Percentiles rank a stretch among this genome's conserved stretches.
These are phyloP conservation scores for Macrophya annulata DNA, from an alignment of 2,888 invertebrate species.

Conservation along the genomic window DNA sequence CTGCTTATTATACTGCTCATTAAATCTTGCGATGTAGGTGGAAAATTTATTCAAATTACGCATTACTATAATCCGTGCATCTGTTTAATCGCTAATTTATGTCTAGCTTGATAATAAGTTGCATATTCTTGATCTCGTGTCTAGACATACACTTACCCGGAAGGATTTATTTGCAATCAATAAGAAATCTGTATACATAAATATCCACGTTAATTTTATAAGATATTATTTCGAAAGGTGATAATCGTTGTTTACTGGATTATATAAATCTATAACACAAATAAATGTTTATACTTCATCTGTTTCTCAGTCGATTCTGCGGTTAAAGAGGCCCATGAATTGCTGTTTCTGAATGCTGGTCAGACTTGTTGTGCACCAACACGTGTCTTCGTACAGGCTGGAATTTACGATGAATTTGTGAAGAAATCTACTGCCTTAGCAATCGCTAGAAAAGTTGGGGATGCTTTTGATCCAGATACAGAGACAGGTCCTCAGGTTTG, in stretches of 20 bases:
- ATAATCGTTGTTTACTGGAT: not conserved
- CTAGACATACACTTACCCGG: constrained; percentile 1
- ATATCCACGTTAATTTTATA: not conserved
- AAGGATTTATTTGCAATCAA: not conserved
- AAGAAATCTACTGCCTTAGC: constrained; percentile 79
- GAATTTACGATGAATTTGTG: constrained; percentile 82
- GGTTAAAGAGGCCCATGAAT: constrained; percentile 76
- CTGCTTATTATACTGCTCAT: too few relatives aligned
- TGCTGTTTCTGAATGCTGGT: constrained; percentile 82
- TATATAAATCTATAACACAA: not conserved
- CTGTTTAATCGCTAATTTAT: not conserved
- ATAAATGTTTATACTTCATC: not conserved
- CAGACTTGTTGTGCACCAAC: constrained; percentile 84
- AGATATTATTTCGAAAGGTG: too few relatives aligned
- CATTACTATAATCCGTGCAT: too few relatives aligned
- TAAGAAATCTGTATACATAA: not conserved
- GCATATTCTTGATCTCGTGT: not conserved
- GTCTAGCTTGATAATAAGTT: not conserved
- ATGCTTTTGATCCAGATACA: constrained; percentile 80
- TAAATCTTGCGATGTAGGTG: too few relatives aligned
- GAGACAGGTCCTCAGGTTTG: constrained; percentile 82
- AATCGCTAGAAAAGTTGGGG: constrained; percentile 79
- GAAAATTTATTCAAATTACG: too few relatives aligned
- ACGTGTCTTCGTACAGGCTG: constrained; percentile 82
- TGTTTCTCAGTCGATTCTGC: constrained; percentile 64